Evolutionary conservation across 2,113 vertebrate genomes (phyloP), one percentile per base, ranked within the genome.

Genomic region (Saguinus imperator): DNA sequence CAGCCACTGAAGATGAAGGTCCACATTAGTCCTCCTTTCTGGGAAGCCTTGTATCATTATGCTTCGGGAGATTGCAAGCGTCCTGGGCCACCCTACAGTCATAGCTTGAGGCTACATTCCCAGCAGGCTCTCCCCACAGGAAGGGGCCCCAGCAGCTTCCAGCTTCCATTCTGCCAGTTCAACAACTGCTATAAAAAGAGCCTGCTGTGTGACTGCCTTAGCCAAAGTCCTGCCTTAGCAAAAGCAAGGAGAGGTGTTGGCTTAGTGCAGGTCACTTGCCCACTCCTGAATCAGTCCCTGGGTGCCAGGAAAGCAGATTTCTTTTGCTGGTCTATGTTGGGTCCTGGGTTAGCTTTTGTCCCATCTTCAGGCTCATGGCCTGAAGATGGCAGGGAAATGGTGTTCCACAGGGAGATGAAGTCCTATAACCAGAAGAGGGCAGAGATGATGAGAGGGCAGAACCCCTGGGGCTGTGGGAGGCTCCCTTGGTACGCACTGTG

Each of bases 111-210:
- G 20, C 87, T 29, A 4, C 35, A 0, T 66, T 50, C n/a, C 52
- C 35, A 35, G 35, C 25, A 43, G 43, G 6, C 23, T 50, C 3
- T 29, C n/a, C 58, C 43, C 17, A 10, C 1, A 6, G 23, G 11
- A 58, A 0, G 27, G 40, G 3, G 35, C 2, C 43, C 45, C 55
- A 25, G 3, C 21, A 27, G 5, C 29, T 50, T 9, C 16, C 2
- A 0, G 10, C 37, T 58, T 57, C 48, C 45, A 17, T 79, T 32
- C 61, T 92, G 35, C 75, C 76, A 40, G 11, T 16, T 81, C n/a
- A 48, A 37, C 70, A 37, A 18, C 91, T 86, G 52, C 79, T 40
- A 4, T 87, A 23, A 2, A 50, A 82, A 35, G 35, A 25, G 14
- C 21, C 29, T 94, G 37, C 17, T 45, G 0, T 8, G 3, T 87